A percentile compares a stretch with the other conserved stretches of the same genome.
phyloP scores from a whole-genome alignment of 2,797 vertebrate species.

The Caiman crocodilus region DNA sequence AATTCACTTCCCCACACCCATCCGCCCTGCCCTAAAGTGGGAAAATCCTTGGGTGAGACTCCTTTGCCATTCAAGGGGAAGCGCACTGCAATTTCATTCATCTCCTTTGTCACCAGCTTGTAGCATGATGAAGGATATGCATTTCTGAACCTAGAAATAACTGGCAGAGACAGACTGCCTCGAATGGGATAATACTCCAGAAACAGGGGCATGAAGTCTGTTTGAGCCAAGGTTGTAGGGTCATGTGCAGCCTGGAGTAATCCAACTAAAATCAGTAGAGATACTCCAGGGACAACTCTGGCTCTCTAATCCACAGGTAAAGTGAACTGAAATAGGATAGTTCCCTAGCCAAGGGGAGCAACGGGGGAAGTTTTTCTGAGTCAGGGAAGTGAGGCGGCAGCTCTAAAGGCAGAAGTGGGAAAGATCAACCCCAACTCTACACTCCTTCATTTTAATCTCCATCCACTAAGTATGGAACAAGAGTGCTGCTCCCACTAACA shows the following conservation, averaged over 20 bases:
- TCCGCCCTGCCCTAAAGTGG: neutral
- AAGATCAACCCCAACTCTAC: neutral
- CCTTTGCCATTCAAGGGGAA: neutral
- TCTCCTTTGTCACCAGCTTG: neutral
- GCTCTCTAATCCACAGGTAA: neutral
- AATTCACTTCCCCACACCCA: neutral
- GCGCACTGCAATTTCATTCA: neutral
- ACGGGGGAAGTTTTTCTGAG: neutral
- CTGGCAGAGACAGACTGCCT: neutral
- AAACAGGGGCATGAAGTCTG: neutral
- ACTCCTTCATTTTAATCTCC: neutral
- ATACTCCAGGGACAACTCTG: neutral
- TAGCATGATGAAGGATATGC: neutral
- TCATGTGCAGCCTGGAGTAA: neutral
- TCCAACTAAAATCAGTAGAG: neutral
- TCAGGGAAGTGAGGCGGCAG: neutral
- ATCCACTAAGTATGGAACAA: neutral
- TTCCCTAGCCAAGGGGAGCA: conserved; percentile 14
- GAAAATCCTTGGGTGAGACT: neutral
- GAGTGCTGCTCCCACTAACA: neutral
- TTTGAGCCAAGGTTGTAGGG: neutral
- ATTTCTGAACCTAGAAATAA: neutral
- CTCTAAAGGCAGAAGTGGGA: neutral
- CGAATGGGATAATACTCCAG: neutral
- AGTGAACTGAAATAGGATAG: neutral